Evolutionary conservation across 2,797 vertebrate species (phyloP).

Genomic region (Mastacembelus armatus): DNA sequence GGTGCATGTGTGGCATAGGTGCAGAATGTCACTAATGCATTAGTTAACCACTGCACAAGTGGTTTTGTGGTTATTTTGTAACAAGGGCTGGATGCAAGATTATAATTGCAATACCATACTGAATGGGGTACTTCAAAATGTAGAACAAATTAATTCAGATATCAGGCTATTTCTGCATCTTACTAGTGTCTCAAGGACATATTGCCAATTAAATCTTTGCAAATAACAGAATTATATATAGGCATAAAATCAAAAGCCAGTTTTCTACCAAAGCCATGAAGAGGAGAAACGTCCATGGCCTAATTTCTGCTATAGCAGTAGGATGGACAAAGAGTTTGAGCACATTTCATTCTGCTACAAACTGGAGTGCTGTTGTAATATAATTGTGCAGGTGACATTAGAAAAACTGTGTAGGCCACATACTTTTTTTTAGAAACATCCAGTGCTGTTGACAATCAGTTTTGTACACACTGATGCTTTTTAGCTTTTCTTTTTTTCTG

Average conservation of each 20-base stretch:
- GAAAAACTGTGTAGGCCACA: too few species aligned
- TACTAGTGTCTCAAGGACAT: slow-evolving; percentile 37
- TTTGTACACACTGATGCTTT: too few species aligned
- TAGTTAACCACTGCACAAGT: too few species aligned
- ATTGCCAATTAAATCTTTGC: slow-evolving; percentile 25
- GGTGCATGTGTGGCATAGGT: not conserved
- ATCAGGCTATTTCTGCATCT: slow-evolving; percentile 24
- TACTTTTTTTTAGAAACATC: too few species aligned
- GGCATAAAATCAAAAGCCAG: not conserved
- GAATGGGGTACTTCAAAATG: not conserved
- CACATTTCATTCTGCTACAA: too few species aligned
- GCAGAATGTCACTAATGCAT: too few species aligned
- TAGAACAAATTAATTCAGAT: slow-evolving; percentile 1
- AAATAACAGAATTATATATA: slow-evolving; percentile 6
- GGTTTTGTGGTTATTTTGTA: slow-evolving; percentile 14
- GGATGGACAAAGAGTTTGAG: not conserved
- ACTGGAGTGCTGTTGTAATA: too few species aligned
- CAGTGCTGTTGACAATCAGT: too few species aligned
- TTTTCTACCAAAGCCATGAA: slow-evolving; percentile 10
- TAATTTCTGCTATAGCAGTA: not conserved
- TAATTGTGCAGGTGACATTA: too few species aligned
- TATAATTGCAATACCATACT: not conserved
- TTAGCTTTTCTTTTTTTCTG: too few species aligned
- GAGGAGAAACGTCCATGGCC: slow-evolving; percentile 15
- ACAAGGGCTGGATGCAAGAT: not conserved